A percentile compares a stretch with the other conserved stretches of the same genome.
phyloP scores from a whole-genome alignment of 2,888 invertebrate genomes.

The Cheiracanthium punctorium region DNA sequence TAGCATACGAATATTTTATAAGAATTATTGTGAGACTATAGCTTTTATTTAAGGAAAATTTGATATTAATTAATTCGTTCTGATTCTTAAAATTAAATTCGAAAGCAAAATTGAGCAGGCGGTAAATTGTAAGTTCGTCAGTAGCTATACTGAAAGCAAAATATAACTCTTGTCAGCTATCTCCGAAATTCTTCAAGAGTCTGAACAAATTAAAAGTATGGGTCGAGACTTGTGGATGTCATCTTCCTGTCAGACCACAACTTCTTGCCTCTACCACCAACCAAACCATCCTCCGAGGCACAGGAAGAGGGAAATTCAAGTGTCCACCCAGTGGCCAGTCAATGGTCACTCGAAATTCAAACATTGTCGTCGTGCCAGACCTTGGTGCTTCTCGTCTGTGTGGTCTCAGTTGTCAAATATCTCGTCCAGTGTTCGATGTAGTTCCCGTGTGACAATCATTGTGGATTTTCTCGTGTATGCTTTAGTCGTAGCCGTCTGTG shows the following conservation, averaged over 20 bases:
- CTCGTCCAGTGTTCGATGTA: constrained; percentile 28
- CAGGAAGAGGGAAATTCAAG: constrained; percentile 21
- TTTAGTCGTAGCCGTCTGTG: constrained; percentile 54
- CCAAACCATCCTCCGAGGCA: constrained; percentile 28
- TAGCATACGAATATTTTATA: neutral
- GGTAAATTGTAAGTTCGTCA: no score
- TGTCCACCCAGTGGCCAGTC: constrained; percentile 17
- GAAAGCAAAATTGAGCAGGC: no score
- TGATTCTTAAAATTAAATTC: no score
- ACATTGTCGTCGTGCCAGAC: neutral
- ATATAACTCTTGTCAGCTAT: neutral
- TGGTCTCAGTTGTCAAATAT: constrained; percentile 29
- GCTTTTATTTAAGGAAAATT: neutral
- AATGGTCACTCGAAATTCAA: constrained; percentile 25
- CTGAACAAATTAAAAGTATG: constrained; percentile 17
- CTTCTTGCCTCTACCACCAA: constrained; percentile 48
- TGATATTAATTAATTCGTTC: neutral
- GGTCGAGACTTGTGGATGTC: constrained; percentile 54
- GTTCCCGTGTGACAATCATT: constrained; percentile 34
- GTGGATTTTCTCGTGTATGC: constrained; percentile 52
- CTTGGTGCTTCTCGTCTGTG: constrained; percentile 5
- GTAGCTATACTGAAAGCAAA: neutral
- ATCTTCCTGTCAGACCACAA: constrained; percentile 28
- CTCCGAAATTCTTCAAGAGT: neutral
- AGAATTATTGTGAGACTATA: neutral